Evolutionary conservation across 2,797 vertebrate genomes (phyloP).

Genomic region (Bradypus variegatus): DNA sequence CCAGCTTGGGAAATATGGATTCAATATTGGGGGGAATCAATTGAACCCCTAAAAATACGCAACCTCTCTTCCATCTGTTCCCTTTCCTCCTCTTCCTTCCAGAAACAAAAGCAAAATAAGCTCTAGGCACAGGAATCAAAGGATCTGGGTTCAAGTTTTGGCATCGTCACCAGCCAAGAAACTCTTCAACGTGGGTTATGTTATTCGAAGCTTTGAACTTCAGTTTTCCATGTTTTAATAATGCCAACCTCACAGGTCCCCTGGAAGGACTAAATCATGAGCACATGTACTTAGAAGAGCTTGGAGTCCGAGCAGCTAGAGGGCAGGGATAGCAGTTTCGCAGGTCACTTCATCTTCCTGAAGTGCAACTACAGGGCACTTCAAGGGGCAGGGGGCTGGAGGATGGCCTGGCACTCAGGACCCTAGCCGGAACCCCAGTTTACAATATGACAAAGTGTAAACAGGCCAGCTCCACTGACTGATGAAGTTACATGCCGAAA

Average conservation of each 20-base stretch:
- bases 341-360: not conserved
- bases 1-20: not conserved
- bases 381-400: not conserved
- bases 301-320: not conserved
- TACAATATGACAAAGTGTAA: not conserved
- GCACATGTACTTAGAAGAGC: not conserved
- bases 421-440: not conserved
- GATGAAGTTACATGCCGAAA: not conserved
- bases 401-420: not conserved
- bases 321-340: accelerated
- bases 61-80: not conserved
- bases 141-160: not conserved
- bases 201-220: not conserved
- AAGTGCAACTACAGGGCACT: accelerated
- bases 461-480: not conserved
- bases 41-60: not conserved
- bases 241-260: not conserved
- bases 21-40: not conserved
- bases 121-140: not conserved
- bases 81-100: not conserved
- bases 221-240: not conserved
- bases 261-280: not conserved
- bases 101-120: not conserved
- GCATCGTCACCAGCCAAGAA: not conserved
- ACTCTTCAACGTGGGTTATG: not conserved